Percentiles rank a stretch among this genome's conserved stretches.
Evolutionary conservation across 2,797 vertebrate genomes (phyloP).

Genomic region (Sternarchorhynchus goeldii): DNA sequence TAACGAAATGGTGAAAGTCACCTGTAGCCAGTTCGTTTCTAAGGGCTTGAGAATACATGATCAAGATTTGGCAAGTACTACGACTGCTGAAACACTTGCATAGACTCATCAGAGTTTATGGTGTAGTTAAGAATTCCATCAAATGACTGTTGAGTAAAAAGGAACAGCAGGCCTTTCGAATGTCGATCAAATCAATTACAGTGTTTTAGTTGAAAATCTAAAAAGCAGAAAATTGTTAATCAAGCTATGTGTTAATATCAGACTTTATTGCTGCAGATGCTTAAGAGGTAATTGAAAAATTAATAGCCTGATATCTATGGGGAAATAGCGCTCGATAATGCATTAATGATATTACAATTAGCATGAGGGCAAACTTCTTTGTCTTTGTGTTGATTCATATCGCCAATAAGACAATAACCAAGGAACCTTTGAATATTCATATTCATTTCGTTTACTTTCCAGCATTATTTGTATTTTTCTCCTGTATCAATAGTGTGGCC

Average conservation of each 20-base stretch:
- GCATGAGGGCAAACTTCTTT: conserved; percentile 29
- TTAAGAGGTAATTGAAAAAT: conserved; percentile 62
- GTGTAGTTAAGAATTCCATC: conserved; percentile 56
- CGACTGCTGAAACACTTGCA: conserved; percentile 6
- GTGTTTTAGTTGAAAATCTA: conserved; percentile 50
- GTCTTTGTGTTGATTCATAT: conserved; percentile 13
- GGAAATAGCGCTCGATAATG: conserved; percentile 53
- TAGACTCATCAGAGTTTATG: conserved; percentile 39
- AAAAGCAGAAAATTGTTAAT: conserved; percentile 59
- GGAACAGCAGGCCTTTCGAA: conserved; percentile 12
- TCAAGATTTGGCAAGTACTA: background rate
- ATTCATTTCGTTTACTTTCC: background rate
- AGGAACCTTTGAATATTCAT: conserved; percentile 14
- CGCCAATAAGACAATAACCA: background rate
- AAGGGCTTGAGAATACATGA: background rate
- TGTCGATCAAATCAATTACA: conserved; percentile 53
- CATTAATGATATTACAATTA: conserved; percentile 53
- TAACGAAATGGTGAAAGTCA: too few relatives aligned
- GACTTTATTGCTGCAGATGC: conserved; percentile 50
- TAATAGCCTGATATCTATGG: conserved; percentile 60
- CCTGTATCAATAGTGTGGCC: background rate
- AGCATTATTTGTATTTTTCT: background rate
- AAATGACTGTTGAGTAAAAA: conserved; percentile 29
- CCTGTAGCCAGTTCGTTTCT: too few relatives aligned
- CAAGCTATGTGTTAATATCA: conserved; percentile 54